These are phyloP conservation scores for Colletes gigas DNA, from an alignment of 1,140 invertebrate species.

Conservation along the genomic window DNA sequence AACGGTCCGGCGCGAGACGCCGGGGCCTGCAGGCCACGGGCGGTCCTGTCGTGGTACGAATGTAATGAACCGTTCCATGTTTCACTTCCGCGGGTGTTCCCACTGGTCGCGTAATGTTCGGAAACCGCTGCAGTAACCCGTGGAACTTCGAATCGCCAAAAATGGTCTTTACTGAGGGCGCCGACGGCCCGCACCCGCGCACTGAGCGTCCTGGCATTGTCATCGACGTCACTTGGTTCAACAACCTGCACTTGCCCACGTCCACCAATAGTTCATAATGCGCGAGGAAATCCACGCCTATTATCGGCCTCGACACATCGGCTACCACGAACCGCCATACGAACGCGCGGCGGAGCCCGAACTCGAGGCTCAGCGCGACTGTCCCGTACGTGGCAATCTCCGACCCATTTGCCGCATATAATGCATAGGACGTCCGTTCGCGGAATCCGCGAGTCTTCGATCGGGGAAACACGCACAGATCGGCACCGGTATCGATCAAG, in stretches of 20 bases:
- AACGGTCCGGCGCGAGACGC: constrained; percentile 58
- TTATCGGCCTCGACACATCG: constrained; percentile 62
- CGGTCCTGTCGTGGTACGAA: constrained; percentile 65
- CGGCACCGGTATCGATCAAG: constrained; percentile 50
- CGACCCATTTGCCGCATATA: constrained; percentile 60
- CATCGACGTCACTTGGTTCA: constrained; percentile 62
- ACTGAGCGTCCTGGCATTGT: constrained; percentile 5
- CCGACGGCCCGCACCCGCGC: not conserved
- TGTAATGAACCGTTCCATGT: constrained; percentile 44
- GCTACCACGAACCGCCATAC: constrained; percentile 75
- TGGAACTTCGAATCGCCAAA: not conserved
- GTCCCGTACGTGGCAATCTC: constrained; percentile 69
- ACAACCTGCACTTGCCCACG: constrained; percentile 58
- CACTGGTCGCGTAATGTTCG: constrained; percentile 34
- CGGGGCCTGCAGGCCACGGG: constrained; percentile 70
- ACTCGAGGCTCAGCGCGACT: constrained; percentile 65
- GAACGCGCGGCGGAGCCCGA: constrained; percentile 68
- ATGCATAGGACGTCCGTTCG: constrained; percentile 23
- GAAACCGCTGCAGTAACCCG: constrained; percentile 8
- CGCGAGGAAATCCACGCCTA: constrained; percentile 55
- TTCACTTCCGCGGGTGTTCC: not conserved
- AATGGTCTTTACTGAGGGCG: not conserved
- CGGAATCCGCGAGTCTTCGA: not conserved
- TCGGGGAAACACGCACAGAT: constrained; percentile 42
- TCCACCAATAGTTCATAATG: constrained; percentile 72